phyloP scores from a whole-genome alignment of 2,113 vertebrate genomes.

The Megaceryle torquata region DNA sequence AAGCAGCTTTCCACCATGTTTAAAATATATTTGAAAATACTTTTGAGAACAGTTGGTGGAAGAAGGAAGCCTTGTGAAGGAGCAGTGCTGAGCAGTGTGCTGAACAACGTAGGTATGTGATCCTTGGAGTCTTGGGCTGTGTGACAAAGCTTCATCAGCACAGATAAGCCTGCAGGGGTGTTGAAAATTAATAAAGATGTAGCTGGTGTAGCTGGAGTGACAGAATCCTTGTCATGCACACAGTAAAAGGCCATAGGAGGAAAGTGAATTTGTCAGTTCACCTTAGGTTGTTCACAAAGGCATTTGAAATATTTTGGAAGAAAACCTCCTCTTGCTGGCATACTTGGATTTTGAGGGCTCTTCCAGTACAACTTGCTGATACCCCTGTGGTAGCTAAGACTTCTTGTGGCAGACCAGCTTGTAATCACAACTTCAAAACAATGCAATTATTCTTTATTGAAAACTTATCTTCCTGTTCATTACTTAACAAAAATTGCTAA shows the following conservation, averaged over 20 bases:
- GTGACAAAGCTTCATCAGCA: background rate
- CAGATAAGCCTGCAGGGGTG: background rate
- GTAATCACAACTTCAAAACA: background rate
- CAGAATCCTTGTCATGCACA: background rate
- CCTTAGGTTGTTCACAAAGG: background rate
- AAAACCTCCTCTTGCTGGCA: background rate
- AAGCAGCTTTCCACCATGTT: background rate
- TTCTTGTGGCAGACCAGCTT: background rate
- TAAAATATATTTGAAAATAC: background rate
- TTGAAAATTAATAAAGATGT: conserved; percentile 3
- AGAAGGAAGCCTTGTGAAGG: background rate
- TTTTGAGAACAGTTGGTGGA: background rate
- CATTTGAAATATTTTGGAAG: background rate
- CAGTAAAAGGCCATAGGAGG: background rate
- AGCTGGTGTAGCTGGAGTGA: conserved; percentile 33
- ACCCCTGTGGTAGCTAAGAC: background rate
- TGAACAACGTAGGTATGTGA: background rate
- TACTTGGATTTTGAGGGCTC: background rate
- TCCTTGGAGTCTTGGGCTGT: background rate
- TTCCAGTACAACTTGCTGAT: background rate
- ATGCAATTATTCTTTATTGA: background rate
- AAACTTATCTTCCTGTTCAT: background rate
- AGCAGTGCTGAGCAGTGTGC: background rate
- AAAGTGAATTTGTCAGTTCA: background rate
- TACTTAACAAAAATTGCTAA: background rate